Conservation (phyloP, 2,797 vertebrate genomes). For the Phylloscopus collybita region DNA sequence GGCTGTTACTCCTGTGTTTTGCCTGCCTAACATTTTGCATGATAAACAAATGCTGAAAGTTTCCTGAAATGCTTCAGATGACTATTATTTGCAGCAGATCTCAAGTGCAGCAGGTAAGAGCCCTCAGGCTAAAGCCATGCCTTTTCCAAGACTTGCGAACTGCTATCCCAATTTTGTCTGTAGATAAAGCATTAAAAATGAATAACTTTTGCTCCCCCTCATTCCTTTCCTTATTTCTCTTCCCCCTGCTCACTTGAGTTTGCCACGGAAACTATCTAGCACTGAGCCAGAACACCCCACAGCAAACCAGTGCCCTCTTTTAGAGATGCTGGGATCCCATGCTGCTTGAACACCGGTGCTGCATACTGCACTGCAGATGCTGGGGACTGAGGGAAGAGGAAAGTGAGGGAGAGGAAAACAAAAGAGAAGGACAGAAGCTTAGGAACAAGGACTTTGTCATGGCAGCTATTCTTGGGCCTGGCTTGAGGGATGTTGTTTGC, state of each 20-base stretch:
- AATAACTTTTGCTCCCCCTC: neutral
- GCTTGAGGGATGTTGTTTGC: neutral
- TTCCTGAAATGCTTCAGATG: neutral
- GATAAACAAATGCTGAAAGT: neutral
- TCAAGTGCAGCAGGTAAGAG: slow-evolving; percentile 10
- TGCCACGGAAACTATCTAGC: neutral
- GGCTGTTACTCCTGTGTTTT: neutral
- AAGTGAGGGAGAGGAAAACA: neutral
- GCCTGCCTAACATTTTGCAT: neutral
- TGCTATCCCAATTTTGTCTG: slow-evolving; percentile 46
- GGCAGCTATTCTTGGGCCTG: neutral
- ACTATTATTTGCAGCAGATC: neutral
- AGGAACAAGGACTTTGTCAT: neutral
- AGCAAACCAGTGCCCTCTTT: neutral
- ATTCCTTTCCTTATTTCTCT: neutral
- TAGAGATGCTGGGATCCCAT: neutral
- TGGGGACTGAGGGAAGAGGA: neutral
- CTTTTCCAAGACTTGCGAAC: neutral
- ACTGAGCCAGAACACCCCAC: neutral
- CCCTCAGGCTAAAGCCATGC: slow-evolving; percentile 22
- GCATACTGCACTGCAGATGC: neutral
- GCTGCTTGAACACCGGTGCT: neutral
- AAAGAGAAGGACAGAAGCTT: neutral
- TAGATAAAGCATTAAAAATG: neutral
- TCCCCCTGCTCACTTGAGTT: neutral